Base-by-base conservation (phyloP, 2,113 vertebrate species). In the Daubentonia madagascariensis region DNA sequence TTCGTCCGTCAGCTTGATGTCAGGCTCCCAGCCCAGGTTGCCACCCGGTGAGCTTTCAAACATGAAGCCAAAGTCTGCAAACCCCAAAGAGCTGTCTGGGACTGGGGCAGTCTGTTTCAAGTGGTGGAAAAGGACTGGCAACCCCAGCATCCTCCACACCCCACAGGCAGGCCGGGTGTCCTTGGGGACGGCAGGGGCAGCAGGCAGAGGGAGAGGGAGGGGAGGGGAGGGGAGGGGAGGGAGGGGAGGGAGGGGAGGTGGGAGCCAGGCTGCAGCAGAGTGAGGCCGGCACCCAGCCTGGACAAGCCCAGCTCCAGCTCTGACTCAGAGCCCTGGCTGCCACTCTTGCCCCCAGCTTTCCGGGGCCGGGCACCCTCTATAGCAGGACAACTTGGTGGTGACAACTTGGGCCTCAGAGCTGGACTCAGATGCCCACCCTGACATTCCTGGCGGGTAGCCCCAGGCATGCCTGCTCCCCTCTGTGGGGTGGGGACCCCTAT, bases 1-100 rank as follows among this genome's bases (percentile, higher is more conserved):
- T 98, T 99, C 99, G 37, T 99, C 99, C 0, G 99, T 99, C 87
- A 99, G 99, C 94, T 99, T 99, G 98, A 99, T 99, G 97, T 99
- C 99, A 0, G 99, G 99, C 93, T 99, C 99, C 99, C 99, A 99
- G 97, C 99, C 99, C 18, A 99, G 99, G 98, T 99, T 99, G 63
- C 99, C 99, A 0, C 99, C 99, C 0, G 99, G 99, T 32, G 99
- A 99, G 97, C 99, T 99, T 98, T 99, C 99, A 97, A 99, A 99
- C 99, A 99, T 99, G 99, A 99, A 99, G 92, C 99, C 99, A 70
- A 99, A 99, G 98, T 99, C 99, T 99, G 98, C 43, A 88, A 89
- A 54, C 3, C n/a, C 91, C 81, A 35, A 70, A 96, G 54, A 98
- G 28, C 35, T n/a, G 20, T 30, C 25, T 23, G 81, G 50, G 52